Evolutionary conservation across 2,888 invertebrate species (phyloP), one percentile per base, ranked within the genome.

Genomic region (Ethmia dodecea): DNA sequence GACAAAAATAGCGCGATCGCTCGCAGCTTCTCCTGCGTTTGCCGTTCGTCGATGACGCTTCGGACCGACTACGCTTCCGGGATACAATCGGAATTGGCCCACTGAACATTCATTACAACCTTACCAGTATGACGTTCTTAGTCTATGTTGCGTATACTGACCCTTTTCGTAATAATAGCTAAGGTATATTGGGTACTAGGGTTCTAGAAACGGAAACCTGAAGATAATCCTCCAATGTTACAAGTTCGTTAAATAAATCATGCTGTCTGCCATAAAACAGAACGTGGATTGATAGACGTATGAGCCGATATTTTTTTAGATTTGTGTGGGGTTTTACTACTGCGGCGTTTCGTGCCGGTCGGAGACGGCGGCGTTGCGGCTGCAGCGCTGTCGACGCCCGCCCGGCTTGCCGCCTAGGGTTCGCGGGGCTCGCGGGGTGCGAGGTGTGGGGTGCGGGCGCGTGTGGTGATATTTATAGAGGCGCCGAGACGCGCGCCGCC

Each of bases 1-100:
- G 61, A 72, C 79, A 62, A 63, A 86, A 86, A 86, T 84, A 86
- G 81, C 73, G 56, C 73, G 72, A 66, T 72, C 75, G 55, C 61
- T 60, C 62, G 68, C 64, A 64, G 69, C 64, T 68, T 55, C 57
- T 57, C 47, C 52, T 49, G 56, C 58, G 58, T 47, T 34, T 52
- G 50, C 38, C 49, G 53, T 47, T 26, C 26, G 48, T 49, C 55
- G 56, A 55, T 57, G 58, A 54, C 55, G 57, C 45, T 39, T 47
- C 26, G 26, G 49, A 45, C 43, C 49, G 45, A 52, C 54, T 55
- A 10, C 11, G 26, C 72, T 81, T 81, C 83, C 81, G 80, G 80
- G 75, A 70, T 68, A 61, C 57, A 52, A 49, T 51, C 52, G 44
- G 51, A 55, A 59, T 63, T 55, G 59, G 61, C 55, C 52, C 55